Base-by-base conservation (phyloP, 2,797 vertebrate genomes). In the Bradypus variegatus region DNA sequence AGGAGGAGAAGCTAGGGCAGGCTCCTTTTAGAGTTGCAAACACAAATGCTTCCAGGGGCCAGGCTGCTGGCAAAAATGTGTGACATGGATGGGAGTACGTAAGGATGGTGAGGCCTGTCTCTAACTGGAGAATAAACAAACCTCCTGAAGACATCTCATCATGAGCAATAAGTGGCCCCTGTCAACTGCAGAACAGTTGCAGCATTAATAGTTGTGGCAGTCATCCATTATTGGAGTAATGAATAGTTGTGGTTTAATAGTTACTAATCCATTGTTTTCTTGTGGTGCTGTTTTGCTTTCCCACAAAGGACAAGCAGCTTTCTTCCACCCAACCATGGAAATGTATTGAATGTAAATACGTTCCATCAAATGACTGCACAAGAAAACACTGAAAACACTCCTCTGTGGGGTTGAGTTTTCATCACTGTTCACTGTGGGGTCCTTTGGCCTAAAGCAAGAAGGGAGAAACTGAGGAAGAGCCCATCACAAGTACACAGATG, bases 191-290 rank as follows among this genome's bases (percentile, higher is more conserved):
- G 65, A 64, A 23, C 8, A 19, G 14, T 5, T 25, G 89, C 11
- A 10, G 29, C 31, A 7, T 21, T 69, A 23, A 8, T 6, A 13
- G 13, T 4, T 2, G 13, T 23, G 48, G 19, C 12, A 11, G 6
- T 18, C 4, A 23, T 16, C 41, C 64, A 18, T 23, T 13, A 0
- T 1, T 1, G 64, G 27, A 16, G 19, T 18, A 29, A 64, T 7
- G 45, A 36, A 29, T 50, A 62, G 60, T 36, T 23, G 12, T 15
- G 29, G 3, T 7, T 14, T 11, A 9, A 60, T 2, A n/a, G 27
- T 62, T 50, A 36, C 8, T 84, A 50, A 27, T 13, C 64, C 86
- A 23, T 16, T 6, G 36, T 23, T 13, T 14, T n/a, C 33, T n/a
- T 8, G 29, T 41, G 13, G 38, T 48, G 31, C 48, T n/a, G 6